Evolutionary conservation across 2,888 invertebrate genomes (phyloP).

Genomic region (Carcina quercana): DNA sequence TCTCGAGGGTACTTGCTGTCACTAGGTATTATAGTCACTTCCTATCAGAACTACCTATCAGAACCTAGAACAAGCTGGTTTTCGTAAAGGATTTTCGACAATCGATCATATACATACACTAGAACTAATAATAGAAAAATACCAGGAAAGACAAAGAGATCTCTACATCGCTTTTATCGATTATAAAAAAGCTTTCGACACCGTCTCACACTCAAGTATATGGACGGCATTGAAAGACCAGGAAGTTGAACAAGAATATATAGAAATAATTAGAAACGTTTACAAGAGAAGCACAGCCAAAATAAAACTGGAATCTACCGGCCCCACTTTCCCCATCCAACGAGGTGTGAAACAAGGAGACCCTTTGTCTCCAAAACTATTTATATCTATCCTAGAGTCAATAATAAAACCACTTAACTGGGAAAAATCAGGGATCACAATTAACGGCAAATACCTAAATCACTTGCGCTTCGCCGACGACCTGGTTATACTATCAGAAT

Average conservation of each 20-base stretch:
- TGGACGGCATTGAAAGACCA: slow-evolving; percentile 15
- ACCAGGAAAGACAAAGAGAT: slow-evolving; percentile 7
- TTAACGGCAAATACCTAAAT: slow-evolving; percentile 9
- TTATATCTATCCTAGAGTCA: slow-evolving; percentile 11
- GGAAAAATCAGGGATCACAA: slow-evolving; percentile 10
- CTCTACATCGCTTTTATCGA: slow-evolving; percentile 17
- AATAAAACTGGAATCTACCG: slow-evolving; percentile 12
- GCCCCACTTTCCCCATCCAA: slow-evolving; percentile 8
- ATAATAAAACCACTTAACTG: slow-evolving; percentile 12
- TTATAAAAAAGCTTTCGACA: slow-evolving; percentile 20
- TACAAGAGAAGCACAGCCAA: slow-evolving; percentile 13
- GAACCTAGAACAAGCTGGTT: slow-evolving; percentile 21
- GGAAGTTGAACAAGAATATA: slow-evolving; percentile 18
- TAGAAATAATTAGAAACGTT: slow-evolving; percentile 16
- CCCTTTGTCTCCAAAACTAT: slow-evolving; percentile 18
- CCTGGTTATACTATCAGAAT: slow-evolving; percentile 8
- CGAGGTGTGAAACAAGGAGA: slow-evolving; percentile 3
- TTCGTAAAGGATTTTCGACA: slow-evolving; percentile 9
- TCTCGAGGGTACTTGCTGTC: too few relatives aligned
- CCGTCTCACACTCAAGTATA: slow-evolving; percentile 14
- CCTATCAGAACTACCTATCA: too few relatives aligned
- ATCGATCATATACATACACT: slow-evolving; percentile 9
- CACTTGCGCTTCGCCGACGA: slow-evolving; percentile 15
- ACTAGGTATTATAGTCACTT: too few relatives aligned
- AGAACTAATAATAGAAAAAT: slow-evolving; percentile 10